Conservation (phyloP, 2,888 invertebrate genomes). For the Hedya salicella region DNA sequence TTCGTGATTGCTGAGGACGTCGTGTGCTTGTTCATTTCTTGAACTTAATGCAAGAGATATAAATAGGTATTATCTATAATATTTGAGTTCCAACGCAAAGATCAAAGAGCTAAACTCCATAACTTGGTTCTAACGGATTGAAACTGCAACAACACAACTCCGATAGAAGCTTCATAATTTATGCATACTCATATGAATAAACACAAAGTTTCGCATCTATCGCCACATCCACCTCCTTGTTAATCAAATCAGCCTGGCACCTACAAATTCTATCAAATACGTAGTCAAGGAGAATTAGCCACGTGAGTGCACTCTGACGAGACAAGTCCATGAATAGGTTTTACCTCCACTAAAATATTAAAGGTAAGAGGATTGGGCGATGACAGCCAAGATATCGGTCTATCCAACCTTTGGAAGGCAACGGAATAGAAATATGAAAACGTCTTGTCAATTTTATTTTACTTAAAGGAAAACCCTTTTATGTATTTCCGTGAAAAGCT, state of each 20-base stretch:
- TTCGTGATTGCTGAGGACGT: no score
- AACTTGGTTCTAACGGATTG: no score
- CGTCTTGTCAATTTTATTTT: slow-evolving; percentile 22
- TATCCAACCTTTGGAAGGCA: slow-evolving; percentile 30
- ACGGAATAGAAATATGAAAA: slow-evolving; percentile 33
- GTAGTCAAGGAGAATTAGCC: slow-evolving; percentile 52
- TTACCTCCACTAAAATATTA: slow-evolving; percentile 38
- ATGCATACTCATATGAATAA: slow-evolving; percentile 12
- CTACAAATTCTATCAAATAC: slow-evolving; percentile 48
- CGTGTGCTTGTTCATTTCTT: no score
- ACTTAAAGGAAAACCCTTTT: slow-evolving; percentile 9
- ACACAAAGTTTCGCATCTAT: not conserved
- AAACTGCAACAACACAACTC: not conserved
- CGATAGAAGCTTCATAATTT: slow-evolving; percentile 6
- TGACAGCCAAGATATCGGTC: slow-evolving; percentile 38
- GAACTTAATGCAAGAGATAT: no score
- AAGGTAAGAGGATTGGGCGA: slow-evolving; percentile 37
- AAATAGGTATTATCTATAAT: no score
- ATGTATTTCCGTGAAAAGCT: slow-evolving; percentile 22
- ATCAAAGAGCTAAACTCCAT: no score
- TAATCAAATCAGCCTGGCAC: not conserved
- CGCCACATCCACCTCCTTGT: no score
- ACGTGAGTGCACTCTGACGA: slow-evolving; percentile 50
- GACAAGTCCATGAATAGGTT: slow-evolving; percentile 50
- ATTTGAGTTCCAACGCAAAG: no score